These are phyloP conservation scores for Psylliodes chrysocephalus DNA, from an alignment of 2,888 invertebrate genomes.

Conservation along the genomic window DNA sequence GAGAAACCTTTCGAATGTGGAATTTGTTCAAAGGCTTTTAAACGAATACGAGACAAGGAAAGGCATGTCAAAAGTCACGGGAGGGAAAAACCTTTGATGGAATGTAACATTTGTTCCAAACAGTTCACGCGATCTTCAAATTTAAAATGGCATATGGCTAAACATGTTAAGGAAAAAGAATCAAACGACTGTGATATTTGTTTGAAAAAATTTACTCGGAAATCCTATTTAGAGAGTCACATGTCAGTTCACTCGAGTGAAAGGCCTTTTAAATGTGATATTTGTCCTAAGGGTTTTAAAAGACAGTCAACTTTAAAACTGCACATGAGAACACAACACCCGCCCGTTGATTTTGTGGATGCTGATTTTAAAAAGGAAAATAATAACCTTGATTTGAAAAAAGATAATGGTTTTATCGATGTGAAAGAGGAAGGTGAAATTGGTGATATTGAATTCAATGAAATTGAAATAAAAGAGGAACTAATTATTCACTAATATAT, in stretches of 20 bases:
- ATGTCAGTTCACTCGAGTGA: not conserved
- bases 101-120: not conserved
- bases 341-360: no score
- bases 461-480: no score
- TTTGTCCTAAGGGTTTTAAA: not conserved
- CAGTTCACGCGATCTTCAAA: not conserved
- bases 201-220: not conserved
- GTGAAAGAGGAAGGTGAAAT: no score
- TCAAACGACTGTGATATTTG: not conserved
- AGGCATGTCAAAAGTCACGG: not conserved
- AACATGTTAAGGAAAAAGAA: not conserved
- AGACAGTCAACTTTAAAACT: not conserved
- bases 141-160: not conserved
- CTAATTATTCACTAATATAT: no score
- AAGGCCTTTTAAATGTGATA: not conserved
- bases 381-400: no score
- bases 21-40: not conserved
- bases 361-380: no score
- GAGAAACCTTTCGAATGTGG: not conserved
- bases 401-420: no score
- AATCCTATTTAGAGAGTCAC: not conserved
- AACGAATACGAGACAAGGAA: not conserved
- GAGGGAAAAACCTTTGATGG: not conserved
- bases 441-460: no score
- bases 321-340: not conserved